Percentiles rank a stretch among this genome's conserved stretches.
These are phyloP conservation scores for Parazoanthus swiftii DNA, from an alignment of 92 coral and sea anemone species.

Conservation along the genomic window DNA sequence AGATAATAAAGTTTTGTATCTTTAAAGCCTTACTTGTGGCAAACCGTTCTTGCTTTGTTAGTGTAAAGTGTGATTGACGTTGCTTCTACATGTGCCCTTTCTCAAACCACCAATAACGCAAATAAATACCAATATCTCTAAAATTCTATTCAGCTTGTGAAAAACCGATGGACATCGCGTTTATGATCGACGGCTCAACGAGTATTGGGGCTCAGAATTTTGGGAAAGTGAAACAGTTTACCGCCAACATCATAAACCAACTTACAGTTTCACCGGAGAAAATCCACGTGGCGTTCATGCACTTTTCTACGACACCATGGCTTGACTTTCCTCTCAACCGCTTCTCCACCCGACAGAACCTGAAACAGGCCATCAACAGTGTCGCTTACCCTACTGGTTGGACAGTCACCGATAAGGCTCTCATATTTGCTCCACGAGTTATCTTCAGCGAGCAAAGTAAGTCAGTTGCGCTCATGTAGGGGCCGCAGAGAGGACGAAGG, in stretches of 20 bases:
- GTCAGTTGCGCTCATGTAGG: not conserved
- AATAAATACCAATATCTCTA: too few species aligned
- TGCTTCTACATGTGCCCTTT: too few species aligned
- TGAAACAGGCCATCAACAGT: not conserved
- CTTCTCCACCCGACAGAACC: not conserved
- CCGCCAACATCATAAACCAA: not conserved
- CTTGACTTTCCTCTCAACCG: not conserved
- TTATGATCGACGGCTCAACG: not conserved
- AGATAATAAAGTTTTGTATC: too few species aligned
- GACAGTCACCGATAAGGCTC: not conserved
- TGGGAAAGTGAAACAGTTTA: not conserved
- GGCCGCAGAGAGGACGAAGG: too few species aligned
- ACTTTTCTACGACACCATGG: not conserved
- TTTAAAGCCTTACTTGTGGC: too few species aligned
- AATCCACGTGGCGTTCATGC: not conserved
- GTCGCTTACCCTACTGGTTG: not conserved
- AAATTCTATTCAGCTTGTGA: not conserved
- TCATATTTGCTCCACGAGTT: not conserved
- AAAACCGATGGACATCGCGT: not conserved
- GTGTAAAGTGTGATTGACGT: too few species aligned
- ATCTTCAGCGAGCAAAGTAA: not conserved
- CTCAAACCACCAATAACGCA: too few species aligned
- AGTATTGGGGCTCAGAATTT: not conserved
- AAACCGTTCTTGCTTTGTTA: too few species aligned
- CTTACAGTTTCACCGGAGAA: not conserved